Conservation (phyloP, 2,888 invertebrate genomes). For the Isoperla grammatica region DNA sequence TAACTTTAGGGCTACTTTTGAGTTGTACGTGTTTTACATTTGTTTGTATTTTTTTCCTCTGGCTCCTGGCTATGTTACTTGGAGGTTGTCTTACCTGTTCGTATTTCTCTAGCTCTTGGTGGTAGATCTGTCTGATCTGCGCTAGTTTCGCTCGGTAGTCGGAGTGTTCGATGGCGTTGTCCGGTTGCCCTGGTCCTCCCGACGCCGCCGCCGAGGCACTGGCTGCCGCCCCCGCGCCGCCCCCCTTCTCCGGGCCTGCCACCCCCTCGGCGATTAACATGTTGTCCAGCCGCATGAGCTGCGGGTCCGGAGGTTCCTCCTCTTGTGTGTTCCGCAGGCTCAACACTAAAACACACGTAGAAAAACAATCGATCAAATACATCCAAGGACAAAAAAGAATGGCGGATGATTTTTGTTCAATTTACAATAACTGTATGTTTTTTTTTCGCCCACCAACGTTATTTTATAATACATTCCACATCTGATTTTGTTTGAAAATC, state of each 20-base stretch:
- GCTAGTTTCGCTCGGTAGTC: conserved; percentile 98
- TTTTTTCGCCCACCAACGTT: no score
- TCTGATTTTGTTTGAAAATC: no score
- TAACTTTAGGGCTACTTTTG: not conserved
- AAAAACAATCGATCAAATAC: no score
- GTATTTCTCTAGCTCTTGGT: conserved; percentile 98
- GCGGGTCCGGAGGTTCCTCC: conserved; percentile 97
- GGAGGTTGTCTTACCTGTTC: conserved; percentile 64
- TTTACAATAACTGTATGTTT: not conserved
- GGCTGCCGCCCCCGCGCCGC: conserved; percentile 80
- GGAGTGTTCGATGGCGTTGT: conserved; percentile 98
- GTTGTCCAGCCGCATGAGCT: conserved; percentile 97
- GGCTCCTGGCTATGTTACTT: no score
- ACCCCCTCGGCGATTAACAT: conserved; percentile 99
- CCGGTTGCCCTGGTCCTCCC: conserved; percentile 69
- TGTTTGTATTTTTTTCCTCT: no score
- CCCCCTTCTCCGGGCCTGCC: conserved; percentile 91
- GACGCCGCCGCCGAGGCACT: conserved; percentile 81
- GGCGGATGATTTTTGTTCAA: not conserved
- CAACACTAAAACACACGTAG: conserved; percentile 57
- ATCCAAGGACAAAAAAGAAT: no score
- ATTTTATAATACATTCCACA: no score
- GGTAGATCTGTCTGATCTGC: conserved; percentile 98
- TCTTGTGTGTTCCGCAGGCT: conserved; percentile 95
- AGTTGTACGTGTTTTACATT: not conserved